phyloP scores from a whole-genome alignment of 2,113 vertebrate genomes.

The Seriola aureovittata region DNA sequence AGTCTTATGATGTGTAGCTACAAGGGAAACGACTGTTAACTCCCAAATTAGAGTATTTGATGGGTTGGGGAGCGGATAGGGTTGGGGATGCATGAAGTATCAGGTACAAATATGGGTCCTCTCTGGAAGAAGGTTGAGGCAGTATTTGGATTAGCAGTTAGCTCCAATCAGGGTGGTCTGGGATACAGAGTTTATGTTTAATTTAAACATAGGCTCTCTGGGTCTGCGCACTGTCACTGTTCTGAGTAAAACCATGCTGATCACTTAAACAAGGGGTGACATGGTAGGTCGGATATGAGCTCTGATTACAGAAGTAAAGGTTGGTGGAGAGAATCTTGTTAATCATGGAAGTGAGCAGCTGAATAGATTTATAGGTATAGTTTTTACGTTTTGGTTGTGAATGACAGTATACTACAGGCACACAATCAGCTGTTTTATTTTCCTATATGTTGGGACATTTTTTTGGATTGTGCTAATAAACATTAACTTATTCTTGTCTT shows the following conservation, averaged over 20 bases:
- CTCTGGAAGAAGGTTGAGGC: conserved; percentile 25
- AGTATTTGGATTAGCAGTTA: conserved; percentile 64
- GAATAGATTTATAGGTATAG: neutral
- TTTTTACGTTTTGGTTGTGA: neutral
- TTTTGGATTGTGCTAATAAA: neutral
- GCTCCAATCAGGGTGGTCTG: conserved; percentile 72
- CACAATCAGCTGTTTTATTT: neutral
- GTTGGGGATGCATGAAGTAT: neutral
- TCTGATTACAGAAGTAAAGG: conserved; percentile 2
- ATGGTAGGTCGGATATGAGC: neutral
- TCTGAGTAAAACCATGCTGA: conserved; percentile 46
- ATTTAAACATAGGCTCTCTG: conserved; percentile 65
- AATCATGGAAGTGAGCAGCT: neutral
- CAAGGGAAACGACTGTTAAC: neutral
- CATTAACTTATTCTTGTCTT: neutral
- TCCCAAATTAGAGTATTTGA: conserved; percentile 9
- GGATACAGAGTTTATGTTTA: conserved; percentile 62
- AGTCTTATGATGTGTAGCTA: neutral
- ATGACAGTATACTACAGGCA: neutral
- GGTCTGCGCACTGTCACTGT: conserved; percentile 63
- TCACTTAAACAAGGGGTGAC: conserved; percentile 35
- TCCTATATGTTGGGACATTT: neutral
- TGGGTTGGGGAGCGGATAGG: neutral
- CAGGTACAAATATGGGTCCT: conserved; percentile 56
- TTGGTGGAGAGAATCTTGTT: conserved; percentile 3